Conservation (phyloP, 2,113 vertebrate genomes). For the Phalacrocorax pelagicus region DNA sequence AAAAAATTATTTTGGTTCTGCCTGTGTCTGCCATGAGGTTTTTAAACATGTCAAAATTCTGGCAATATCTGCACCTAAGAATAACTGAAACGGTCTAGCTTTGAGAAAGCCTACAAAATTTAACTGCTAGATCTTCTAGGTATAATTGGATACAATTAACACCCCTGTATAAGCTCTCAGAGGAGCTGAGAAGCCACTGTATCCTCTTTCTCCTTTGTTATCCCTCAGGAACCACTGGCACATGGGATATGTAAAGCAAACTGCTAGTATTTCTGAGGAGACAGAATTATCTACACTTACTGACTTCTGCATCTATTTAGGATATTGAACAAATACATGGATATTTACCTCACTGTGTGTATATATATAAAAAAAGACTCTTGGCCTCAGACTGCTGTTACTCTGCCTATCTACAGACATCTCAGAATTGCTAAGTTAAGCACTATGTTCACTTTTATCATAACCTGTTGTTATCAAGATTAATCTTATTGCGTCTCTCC, state of each 20-base stretch:
- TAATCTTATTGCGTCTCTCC: neutral
- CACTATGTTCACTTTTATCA: constrained; percentile 31
- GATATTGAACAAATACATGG: neutral
- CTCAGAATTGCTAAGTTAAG: constrained; percentile 16
- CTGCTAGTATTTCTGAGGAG: neutral
- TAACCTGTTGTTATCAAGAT: constrained; percentile 17
- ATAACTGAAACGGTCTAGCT: neutral
- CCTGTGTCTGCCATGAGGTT: neutral
- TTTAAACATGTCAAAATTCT: neutral
- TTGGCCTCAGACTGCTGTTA: neutral
- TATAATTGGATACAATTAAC: neutral
- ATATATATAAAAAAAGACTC: neutral
- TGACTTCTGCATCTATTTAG: constrained; percentile 5
- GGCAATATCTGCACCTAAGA: neutral
- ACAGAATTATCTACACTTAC: neutral
- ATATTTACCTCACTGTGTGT: neutral
- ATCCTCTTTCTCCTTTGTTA: neutral
- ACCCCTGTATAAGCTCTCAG: neutral
- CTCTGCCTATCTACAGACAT: neutral
- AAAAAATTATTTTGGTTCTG: neutral
- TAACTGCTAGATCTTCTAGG: neutral
- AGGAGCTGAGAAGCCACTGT: neutral
- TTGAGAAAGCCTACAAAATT: neutral
- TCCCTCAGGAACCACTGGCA: neutral
- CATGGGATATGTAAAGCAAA: neutral